phyloP scores from a whole-genome alignment of 2,888 invertebrate genomes.

The Eremobia ochroleuca region DNA sequence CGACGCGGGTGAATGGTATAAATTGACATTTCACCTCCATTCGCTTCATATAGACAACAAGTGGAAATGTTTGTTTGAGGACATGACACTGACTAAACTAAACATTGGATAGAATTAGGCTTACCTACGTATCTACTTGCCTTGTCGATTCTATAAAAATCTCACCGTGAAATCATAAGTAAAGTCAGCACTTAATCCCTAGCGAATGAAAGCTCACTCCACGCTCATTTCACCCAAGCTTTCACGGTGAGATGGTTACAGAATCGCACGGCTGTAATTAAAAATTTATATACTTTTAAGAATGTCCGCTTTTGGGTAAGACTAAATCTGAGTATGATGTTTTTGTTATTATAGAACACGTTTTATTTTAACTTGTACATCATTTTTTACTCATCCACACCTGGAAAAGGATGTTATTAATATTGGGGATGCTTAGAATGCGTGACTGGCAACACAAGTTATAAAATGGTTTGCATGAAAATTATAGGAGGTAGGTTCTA shows the following conservation, averaged over 20 bases:
- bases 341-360: not conserved
- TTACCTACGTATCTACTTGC: not conserved
- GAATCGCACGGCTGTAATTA: too few species aligned
- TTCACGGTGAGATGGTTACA: too few species aligned
- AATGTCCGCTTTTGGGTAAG: not conserved
- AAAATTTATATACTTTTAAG: not conserved
- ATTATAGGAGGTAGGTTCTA: not conserved
- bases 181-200: too few species aligned
- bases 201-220: too few species aligned
- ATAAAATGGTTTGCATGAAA: not conserved
- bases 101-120: not conserved
- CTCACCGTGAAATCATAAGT: too few species aligned
- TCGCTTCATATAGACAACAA: slow-evolving; percentile 7
- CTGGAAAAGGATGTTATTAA: not conserved
- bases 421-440: not conserved
- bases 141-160: too few species aligned
- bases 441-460: not conserved
- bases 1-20: slow-evolving; percentile 29
- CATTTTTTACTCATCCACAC: not conserved
- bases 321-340: not conserved
- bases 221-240: too few species aligned
- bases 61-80: not conserved
- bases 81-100: not conserved
- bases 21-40: slow-evolving; percentile 41
- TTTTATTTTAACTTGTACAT: not conserved